Evolutionary conservation across 2,113 vertebrate genomes (phyloP).

Genomic region (Misgurnus anguillicaudatus): DNA sequence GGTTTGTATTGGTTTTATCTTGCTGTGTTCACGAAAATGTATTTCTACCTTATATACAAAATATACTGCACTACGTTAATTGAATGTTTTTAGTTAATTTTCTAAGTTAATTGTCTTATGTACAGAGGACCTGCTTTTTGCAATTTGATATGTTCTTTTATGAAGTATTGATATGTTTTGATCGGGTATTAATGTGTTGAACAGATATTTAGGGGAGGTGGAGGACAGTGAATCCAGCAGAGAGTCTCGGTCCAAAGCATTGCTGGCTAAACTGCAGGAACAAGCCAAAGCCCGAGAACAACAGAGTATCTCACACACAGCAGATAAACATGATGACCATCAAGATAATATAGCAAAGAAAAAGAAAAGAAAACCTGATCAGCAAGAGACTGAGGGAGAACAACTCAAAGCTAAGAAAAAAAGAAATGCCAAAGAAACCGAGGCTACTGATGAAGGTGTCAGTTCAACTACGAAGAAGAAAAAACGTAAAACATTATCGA

Average conservation of each 20-base stretch:
- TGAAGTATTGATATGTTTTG: neutral
- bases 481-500: slow-evolving; percentile 34
- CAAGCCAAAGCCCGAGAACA: slow-evolving; percentile 80
- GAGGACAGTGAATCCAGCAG: slow-evolving; percentile 53
- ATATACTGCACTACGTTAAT: neutral
- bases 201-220: slow-evolving; percentile 79
- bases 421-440: neutral
- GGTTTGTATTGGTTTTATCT: slow-evolving; percentile 33
- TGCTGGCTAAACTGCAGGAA: slow-evolving; percentile 81
- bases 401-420: slow-evolving; percentile 34
- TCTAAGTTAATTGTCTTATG: too few species aligned
- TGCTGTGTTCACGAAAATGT: neutral
- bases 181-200: neutral
- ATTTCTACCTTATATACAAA: neutral
- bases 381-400: slow-evolving; percentile 1
- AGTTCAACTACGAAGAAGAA: slow-evolving; percentile 40
- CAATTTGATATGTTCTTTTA: neutral
- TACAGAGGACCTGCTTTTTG: too few species aligned
- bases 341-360: slow-evolving; percentile 41
- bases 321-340: neutral
- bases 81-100: too few species aligned
- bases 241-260: slow-evolving; percentile 68
- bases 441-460: neutral
- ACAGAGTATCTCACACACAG: slow-evolving; percentile 40
- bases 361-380: slow-evolving; percentile 35